Percentiles rank a stretch among this genome's conserved stretches.
Conservation (phyloP, 2,797 vertebrate genomes). For the Aphelocoma californica region DNA sequence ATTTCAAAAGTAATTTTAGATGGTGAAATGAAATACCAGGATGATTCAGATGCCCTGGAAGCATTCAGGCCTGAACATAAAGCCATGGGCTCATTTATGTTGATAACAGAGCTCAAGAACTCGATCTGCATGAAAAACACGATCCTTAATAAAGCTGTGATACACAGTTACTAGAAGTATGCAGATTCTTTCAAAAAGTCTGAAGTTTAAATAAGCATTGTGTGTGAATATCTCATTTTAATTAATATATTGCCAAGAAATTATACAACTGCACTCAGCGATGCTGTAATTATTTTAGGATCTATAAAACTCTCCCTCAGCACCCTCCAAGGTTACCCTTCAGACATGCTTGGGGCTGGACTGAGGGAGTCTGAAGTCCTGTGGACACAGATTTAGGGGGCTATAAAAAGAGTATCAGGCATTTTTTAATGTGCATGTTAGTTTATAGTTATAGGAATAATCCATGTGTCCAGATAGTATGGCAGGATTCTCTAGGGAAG, state of each 20-base stretch:
- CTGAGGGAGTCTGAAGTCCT: background rate
- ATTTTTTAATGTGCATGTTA: fast-evolving
- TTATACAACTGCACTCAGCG: background rate
- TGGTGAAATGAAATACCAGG: conserved; percentile 19
- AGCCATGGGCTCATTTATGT: background rate
- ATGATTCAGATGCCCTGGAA: conserved; percentile 44
- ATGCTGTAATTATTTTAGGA: conserved; percentile 17
- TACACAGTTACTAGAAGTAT: background rate
- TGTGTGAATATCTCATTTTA: conserved; percentile 43
- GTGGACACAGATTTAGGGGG: background rate
- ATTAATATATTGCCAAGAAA: conserved; percentile 41
- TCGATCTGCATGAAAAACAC: background rate
- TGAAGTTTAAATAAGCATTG: conserved; percentile 20
- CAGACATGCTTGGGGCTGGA: background rate
- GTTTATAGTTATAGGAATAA: background rate
- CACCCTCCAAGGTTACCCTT: background rate
- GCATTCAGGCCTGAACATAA: conserved; percentile 1
- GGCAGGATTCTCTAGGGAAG: background rate
- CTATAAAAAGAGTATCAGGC: background rate
- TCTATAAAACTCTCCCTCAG: background rate
- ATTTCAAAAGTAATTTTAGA: background rate
- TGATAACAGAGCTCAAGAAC: background rate
- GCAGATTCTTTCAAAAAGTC: conserved; percentile 11
- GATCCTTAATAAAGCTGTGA: background rate
- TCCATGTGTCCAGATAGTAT: fast-evolving